Evolutionary conservation across 1,140 invertebrate species (phyloP), one percentile per base, ranked within the genome.

Genomic region (Calephelis virginiensis): DNA sequence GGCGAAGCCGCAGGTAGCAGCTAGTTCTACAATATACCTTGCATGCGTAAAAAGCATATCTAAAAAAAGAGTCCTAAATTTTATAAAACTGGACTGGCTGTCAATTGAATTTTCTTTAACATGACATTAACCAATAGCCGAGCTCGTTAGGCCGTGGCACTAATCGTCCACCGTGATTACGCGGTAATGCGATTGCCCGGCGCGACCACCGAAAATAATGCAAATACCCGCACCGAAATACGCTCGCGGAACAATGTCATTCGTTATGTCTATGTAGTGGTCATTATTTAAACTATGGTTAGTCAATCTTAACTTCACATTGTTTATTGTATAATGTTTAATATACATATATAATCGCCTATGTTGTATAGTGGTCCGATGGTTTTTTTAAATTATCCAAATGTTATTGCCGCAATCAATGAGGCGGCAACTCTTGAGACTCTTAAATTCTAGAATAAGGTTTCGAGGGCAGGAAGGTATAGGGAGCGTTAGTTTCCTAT

Each of bases 131-230:
- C 40, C 38, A 38, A 40, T 40, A n/a, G 50, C 40, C 48, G 48
- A 14, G 65, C 67, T 76, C 72, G 80, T 86, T 81, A 78, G 73
- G 70, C 72, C 75, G 71, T 70, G 74, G 72, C 73, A 78, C 79
- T 84, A 84, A 86, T 86, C 83, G 78, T 66, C 70, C 73, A 73
- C 72, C 66, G 71, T 86, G 82, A 86, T 86, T 86, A 86, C 81
- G 74, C 53, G 14, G 48, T 86, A 86, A 84, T 81, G 68, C 28
- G 75, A 81, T 86, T 83, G 67, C 59, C 56, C 56, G 64, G 66
- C 61, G 66, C 43, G 65, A 68, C 64, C 76, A 64, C 72, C 70
- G 76, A 80, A 79, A 77, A 84, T 82, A 80, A 81, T 82, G 75
- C 76, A 82, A 81, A 82, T 77, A 69, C 46, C 71, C 14, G 61